Evolutionary conservation across 2,113 vertebrate genomes (phyloP), one percentile per base, ranked within the genome.

Genomic region (Phodopus roborovskii): DNA sequence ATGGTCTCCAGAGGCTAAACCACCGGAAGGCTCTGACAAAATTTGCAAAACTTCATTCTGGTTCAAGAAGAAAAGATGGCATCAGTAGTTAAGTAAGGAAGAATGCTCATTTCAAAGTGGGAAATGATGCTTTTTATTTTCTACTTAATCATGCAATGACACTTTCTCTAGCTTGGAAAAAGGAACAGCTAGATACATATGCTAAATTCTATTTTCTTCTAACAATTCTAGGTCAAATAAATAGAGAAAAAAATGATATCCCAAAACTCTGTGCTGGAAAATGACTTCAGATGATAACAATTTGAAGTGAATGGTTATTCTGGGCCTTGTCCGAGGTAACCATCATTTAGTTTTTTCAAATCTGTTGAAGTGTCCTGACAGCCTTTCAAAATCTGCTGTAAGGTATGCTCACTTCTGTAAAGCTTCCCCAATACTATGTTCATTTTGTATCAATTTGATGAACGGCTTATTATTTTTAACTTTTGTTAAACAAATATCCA

Each of bases 221-320:
- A 94, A 9, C 4, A 95, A 85, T 93, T 94, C 2, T 7, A 90
- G 91, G 64, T 64, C n/a, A 95, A 92, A 78, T 68, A 71, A 96
- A 88, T 60, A 45, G 19, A 83, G 13, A 28, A 4, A 88, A 88
- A 81, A 77, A 84, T 79, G 90, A 77, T 90, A 84, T 70, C 2
- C 26, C 26, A 5, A 33, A 95, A 84, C 71, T 87, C 0, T 84
- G 45, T 90, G 6, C 48, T 83, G 22, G 58, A 79, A 95, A 96
- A 50, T 89, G 12, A 60, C 33, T 94, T 96, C 48, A 87, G 70
- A 89, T 93, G 36, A 91, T 42, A 95, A 77, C 7, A 56, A 4
- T 50, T 66, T 92, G 11, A 90, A 91, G 42, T 50, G 3, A 15
- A 70, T 74, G 10, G 79, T 77, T 86, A 71, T 68, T 92, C 64